Conservation (phyloP, 2,888 invertebrate genomes). For the Leucozona laternaria region DNA sequence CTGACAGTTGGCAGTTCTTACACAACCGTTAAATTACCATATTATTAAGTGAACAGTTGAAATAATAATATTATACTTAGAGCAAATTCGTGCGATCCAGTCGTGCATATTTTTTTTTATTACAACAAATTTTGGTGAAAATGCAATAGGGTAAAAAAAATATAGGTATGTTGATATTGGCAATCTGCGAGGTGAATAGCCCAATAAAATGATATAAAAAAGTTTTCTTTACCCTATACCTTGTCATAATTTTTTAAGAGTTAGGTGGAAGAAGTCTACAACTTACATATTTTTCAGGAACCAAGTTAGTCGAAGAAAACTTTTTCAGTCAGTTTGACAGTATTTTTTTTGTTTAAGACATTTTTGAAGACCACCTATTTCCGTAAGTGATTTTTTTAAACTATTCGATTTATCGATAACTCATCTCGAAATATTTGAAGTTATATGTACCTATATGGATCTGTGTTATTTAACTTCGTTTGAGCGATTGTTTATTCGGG, state of each 20-base stretch:
- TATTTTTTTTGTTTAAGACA: not conserved
- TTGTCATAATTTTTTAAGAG: not conserved
- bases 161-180: slow-evolving; percentile 21
- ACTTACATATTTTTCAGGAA: not conserved
- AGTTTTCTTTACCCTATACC: not conserved
- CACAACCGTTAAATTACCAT: no score
- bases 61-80: no score
- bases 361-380: not conserved
- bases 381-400: not conserved
- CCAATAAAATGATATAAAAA: slow-evolving; percentile 8
- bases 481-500: not conserved
- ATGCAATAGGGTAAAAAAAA: slow-evolving; percentile 9
- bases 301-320: slow-evolving; percentile 31
- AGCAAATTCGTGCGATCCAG: not conserved
- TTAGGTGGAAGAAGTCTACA: not conserved
- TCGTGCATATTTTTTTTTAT: not conserved
- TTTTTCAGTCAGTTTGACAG: slow-evolving; percentile 27
- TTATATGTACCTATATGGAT: no score
- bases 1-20: no score
- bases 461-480: not conserved
- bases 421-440: not conserved
- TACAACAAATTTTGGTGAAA: slow-evolving; percentile 25
- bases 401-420: not conserved
- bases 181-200: slow-evolving; percentile 22
- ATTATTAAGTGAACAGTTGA: no score